A percentile compares a stretch with the other conserved stretches of the same genome.
These are phyloP conservation scores for Eupithecia subfuscata DNA, from an alignment of 2,888 invertebrate genomes.

Conservation along the genomic window DNA sequence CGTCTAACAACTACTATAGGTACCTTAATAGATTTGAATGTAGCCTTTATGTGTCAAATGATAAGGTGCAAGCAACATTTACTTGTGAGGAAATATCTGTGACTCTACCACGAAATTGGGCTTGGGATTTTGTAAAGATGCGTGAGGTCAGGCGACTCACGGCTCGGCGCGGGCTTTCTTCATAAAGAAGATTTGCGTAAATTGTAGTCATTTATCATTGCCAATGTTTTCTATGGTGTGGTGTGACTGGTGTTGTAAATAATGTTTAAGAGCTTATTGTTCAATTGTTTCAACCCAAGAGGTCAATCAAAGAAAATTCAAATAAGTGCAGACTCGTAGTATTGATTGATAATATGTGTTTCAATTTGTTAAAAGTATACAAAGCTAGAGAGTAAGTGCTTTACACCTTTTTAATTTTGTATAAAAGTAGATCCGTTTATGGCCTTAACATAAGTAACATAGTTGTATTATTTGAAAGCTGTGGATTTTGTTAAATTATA, in stretches of 20 bases:
- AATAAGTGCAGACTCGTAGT: neutral
- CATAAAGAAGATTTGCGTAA: conserved; percentile 40
- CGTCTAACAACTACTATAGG: conserved; percentile 52
- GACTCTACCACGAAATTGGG: conserved; percentile 59
- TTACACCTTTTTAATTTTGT: too few relatives aligned
- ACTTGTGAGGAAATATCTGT: conserved; percentile 52
- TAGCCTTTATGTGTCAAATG: conserved; percentile 31
- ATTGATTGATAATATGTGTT: neutral
- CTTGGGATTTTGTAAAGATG: conserved; percentile 69
- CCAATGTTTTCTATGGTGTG: conserved; percentile 27
- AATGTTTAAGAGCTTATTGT: conserved; percentile 8
- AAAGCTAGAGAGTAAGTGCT: too few relatives aligned
- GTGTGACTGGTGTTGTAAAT: conserved; percentile 11
- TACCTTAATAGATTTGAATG: conserved; percentile 25
- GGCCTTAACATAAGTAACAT: too few relatives aligned
- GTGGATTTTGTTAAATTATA: too few relatives aligned
- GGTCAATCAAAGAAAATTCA: neutral
- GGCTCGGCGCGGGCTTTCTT: conserved; percentile 60
- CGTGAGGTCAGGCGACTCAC: conserved; percentile 70
- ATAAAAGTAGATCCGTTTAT: too few relatives aligned
- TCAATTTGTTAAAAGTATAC: too few relatives aligned
- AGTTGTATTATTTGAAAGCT: too few relatives aligned
- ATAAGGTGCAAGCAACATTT: conserved; percentile 31
- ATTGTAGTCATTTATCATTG: conserved; percentile 60
- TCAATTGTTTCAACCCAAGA: neutral